Percentiles rank a stretch among this genome's conserved stretches.
Evolutionary conservation across 2,888 invertebrate species (phyloP).

Genomic region (Melipona beecheii): DNA sequence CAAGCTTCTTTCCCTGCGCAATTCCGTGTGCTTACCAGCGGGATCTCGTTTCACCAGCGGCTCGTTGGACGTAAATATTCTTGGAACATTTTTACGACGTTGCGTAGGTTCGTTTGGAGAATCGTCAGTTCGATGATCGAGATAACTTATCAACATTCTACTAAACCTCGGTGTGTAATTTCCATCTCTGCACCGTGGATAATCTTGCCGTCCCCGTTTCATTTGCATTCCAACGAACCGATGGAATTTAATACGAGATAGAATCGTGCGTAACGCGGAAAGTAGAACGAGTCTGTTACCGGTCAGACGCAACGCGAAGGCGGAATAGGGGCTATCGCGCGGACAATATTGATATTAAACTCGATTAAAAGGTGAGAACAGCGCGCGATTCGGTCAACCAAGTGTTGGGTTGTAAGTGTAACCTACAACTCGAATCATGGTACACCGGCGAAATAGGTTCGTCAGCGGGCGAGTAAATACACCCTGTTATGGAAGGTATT

Average conservation of each 20-base stretch:
- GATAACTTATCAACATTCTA: not conserved
- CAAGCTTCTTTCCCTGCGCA: slow-evolving; percentile 45
- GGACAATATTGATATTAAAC: not conserved
- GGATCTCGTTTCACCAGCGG: slow-evolving; percentile 10
- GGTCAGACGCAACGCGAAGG: not conserved
- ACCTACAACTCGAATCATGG: not conserved
- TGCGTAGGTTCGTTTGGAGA: not conserved
- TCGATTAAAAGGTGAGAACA: slow-evolving; percentile 5
- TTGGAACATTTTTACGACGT: not conserved
- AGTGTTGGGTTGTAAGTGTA: not conserved
- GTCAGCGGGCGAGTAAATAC: not conserved
- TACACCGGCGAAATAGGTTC: not conserved
- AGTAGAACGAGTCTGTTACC: not conserved
- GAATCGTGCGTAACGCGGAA: not conserved
- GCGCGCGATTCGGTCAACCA: not conserved
- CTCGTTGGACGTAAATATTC: not conserved
- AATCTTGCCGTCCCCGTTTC: too few species aligned
- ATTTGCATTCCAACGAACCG: not conserved
- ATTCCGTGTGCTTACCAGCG: not conserved
- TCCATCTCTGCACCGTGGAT: not conserved
- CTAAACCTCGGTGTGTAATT: not conserved
- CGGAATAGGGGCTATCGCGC: not conserved
- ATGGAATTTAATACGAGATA: not conserved
- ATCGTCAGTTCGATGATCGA: not conserved
- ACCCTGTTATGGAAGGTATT: not conserved